Evolutionary conservation across 2,888 invertebrate genomes (phyloP).

Genomic region (Dicyrtoma fusca): DNA sequence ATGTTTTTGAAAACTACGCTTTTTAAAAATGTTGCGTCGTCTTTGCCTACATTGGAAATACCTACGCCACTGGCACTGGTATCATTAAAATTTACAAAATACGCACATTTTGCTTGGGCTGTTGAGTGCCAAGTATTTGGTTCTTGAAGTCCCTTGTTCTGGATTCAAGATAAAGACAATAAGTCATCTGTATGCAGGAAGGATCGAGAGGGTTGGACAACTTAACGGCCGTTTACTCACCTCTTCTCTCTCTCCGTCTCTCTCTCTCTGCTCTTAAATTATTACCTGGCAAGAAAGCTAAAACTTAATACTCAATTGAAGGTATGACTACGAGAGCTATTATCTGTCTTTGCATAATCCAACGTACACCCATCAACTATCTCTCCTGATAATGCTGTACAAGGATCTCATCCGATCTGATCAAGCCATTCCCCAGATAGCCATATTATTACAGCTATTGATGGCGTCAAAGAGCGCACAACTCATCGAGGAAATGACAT

Average conservation of each 20-base stretch:
- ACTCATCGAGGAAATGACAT: conserved; percentile 9
- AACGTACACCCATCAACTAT: not conserved
- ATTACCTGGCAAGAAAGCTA: conserved; percentile 1
- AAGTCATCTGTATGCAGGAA: conserved; percentile 37
- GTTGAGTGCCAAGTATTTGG: not conserved
- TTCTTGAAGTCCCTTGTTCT: not conserved
- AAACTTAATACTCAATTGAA: conserved; percentile 21
- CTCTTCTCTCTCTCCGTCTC: too few relatives aligned
- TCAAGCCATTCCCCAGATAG: too few relatives aligned
- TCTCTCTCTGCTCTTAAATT: conserved; percentile 1
- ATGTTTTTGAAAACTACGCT: too few relatives aligned
- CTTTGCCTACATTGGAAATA: too few relatives aligned
- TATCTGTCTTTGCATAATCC: not conserved
- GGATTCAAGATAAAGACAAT: conserved; percentile 29
- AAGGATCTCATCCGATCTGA: too few relatives aligned
- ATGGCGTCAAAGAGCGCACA: not conserved
- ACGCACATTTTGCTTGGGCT: too few relatives aligned
- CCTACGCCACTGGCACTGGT: too few relatives aligned
- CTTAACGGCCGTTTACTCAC: conserved; percentile 37
- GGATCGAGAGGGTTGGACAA: conserved; percentile 19
- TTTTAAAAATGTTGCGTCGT: too few relatives aligned
- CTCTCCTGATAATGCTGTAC: too few relatives aligned
- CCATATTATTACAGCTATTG: not conserved
- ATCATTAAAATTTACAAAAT: too few relatives aligned
- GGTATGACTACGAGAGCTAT: not conserved